phyloP scores from a whole-genome alignment of 2,113 vertebrate genomes.

The Elephantulus edwardii region DNA sequence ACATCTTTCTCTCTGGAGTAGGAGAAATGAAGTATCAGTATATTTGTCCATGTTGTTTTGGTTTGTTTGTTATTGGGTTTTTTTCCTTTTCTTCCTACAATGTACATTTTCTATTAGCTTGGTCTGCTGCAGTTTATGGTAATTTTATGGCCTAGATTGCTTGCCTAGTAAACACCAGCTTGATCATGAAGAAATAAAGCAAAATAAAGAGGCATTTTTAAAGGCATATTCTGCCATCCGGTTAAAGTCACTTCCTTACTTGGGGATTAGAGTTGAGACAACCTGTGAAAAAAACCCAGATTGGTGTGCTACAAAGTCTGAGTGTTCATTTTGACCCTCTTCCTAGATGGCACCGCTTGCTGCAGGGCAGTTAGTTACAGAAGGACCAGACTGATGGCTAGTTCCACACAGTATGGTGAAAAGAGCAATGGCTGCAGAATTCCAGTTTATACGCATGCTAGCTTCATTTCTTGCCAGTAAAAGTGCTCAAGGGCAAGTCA shows the following conservation, averaged over 20 bases:
- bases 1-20: background rate
- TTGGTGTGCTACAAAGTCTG: background rate
- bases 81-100: constrained; percentile 22
- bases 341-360: background rate
- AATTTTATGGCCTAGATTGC: constrained; percentile 66
- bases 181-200: constrained; percentile 47
- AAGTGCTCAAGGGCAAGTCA: background rate
- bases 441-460: background rate
- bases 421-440: background rate
- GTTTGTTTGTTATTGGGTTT: too few relatives aligned
- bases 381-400: background rate
- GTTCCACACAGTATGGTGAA: background rate
- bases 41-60: background rate
- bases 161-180: constrained; percentile 61
- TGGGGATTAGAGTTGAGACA: background rate
- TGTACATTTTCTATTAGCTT: constrained; percentile 48
- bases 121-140: constrained; percentile 52
- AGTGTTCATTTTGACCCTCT: background rate
- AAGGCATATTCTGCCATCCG: constrained; percentile 17
- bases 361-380: background rate
- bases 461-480: background rate
- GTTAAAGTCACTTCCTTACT: background rate
- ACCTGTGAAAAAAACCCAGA: background rate
- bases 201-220: constrained; percentile 33
- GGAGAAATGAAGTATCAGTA: background rate